phyloP scores from a whole-genome alignment of 2,888 invertebrate species.

The Timandra comae region DNA sequence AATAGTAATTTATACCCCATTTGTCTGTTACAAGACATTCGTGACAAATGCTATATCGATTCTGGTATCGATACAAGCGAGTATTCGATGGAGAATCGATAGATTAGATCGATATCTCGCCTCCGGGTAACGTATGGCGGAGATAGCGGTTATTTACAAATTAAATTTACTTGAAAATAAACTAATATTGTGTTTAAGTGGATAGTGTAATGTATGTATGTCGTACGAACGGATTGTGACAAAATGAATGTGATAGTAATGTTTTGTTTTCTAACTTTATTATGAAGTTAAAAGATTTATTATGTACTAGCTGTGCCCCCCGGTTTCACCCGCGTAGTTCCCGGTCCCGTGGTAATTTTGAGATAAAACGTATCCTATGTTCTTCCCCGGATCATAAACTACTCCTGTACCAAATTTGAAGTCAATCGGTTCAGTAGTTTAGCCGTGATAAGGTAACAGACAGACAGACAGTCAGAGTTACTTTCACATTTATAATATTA shows the following conservation, averaged over 20 bases:
- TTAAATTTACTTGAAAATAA: constrained; percentile 20
- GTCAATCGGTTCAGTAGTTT: too few relatives aligned
- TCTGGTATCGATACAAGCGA: constrained; percentile 49
- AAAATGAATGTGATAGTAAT: not conserved
- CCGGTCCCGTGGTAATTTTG: too few relatives aligned
- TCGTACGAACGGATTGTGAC: not conserved
- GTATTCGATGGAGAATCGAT: constrained; percentile 61
- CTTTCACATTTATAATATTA: too few relatives aligned
- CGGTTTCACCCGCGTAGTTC: too few relatives aligned
- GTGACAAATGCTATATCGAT: constrained; percentile 68
- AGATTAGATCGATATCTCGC: constrained; percentile 65
- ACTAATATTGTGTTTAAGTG: not conserved
- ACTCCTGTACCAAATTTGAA: too few relatives aligned
- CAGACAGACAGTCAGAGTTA: too few relatives aligned
- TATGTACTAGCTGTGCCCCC: too few relatives aligned
- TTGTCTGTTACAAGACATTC: constrained; percentile 36
- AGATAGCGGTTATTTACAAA: constrained; percentile 36
- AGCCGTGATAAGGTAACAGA: too few relatives aligned
- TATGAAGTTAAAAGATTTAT: too few relatives aligned
- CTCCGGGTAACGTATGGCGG: constrained; percentile 46
- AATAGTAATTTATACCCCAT: constrained; percentile 4
- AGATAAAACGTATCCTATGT: too few relatives aligned
- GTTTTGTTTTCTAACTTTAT: too few relatives aligned
- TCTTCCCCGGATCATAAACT: too few relatives aligned
- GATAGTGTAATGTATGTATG: not conserved